Base-by-base conservation (phyloP, 2,888 invertebrate genomes). In the Sesia bembeciformis region DNA sequence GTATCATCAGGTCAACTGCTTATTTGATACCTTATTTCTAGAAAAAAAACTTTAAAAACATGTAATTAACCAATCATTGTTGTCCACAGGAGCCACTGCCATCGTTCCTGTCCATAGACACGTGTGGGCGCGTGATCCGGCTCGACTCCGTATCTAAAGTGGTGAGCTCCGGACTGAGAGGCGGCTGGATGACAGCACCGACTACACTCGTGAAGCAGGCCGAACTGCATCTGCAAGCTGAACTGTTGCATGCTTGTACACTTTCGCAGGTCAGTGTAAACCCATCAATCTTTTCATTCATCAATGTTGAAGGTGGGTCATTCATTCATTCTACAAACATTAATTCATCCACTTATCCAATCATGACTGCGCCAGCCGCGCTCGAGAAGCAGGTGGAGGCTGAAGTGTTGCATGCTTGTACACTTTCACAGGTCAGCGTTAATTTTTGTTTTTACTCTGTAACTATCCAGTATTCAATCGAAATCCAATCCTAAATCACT, bases 101-200 rank as follows among this genome's bases (percentile, higher is more conserved):
- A 0, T 93, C 94, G 0, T 94, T 95, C 70, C 80, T 95, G 4
- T 94, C 94, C 0, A 60, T 95, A 75, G 95, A 96, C 76, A 91
- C 90, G 0, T 94, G 94, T 71, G 94, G 95, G 0, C 90, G 95
- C 40, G 96, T 96, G 3, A 74, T 96, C 39, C 90, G 95, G 40
- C 86, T 95, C 63, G 95, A 96, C 80, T 95, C 95, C 0, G 91
- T 95, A 65, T 95, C 95, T 0, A 96, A 96, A 86, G 91, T 93
- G 40, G 72, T 94, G 52, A 92, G 93, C 71, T 91, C 94, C 0
- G 94, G 96, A 0, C 77, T 96, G 51, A 90, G 96, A 58, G 77
- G 94, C 0, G 96, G 94, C 7, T 94, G 93, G 87, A 84, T 94
- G 40, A 94, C 94, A 0, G 96, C 94, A 0, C 93, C 95, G 0